These are phyloP conservation scores for Tonatia bakeri DNA, from an alignment of 2,113 vertebrate genomes.

Conservation along the genomic window DNA sequence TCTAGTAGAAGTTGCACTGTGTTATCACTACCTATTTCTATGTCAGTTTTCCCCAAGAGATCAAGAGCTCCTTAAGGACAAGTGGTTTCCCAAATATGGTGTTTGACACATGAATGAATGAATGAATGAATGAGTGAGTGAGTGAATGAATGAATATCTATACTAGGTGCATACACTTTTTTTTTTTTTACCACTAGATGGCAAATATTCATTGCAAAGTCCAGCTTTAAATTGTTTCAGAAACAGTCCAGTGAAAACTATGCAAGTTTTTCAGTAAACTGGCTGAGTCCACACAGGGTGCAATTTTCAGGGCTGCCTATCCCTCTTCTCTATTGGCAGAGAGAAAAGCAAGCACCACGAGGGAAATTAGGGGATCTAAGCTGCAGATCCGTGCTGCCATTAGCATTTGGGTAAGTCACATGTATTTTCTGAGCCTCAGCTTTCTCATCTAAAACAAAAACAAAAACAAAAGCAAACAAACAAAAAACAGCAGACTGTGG, in stretches of 20 bases:
- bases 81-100: not conserved
- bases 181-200: not conserved
- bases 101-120: not conserved
- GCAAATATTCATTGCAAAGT: conserved; percentile 22
- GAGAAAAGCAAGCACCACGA: not conserved
- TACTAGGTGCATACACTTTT: not conserved
- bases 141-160: not conserved
- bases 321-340: not conserved
- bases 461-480: not conserved
- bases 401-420: not conserved
- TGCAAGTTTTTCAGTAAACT: not conserved
- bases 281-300: not conserved
- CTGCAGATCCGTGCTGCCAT: not conserved
- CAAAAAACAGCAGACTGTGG: not conserved
- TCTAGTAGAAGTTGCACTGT: not conserved
- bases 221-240: not conserved
- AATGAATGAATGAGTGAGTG: not conserved
- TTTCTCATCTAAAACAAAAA: not conserved
- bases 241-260: not conserved
- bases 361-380: not conserved
- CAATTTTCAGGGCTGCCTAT: not conserved
- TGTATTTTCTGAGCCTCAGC: not conserved
- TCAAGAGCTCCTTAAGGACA: not conserved
- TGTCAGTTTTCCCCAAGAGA: not conserved
- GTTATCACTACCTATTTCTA: not conserved